phyloP scores from a whole-genome alignment of 2,113 vertebrate genomes.

The Sakesphorus luctuosus region DNA sequence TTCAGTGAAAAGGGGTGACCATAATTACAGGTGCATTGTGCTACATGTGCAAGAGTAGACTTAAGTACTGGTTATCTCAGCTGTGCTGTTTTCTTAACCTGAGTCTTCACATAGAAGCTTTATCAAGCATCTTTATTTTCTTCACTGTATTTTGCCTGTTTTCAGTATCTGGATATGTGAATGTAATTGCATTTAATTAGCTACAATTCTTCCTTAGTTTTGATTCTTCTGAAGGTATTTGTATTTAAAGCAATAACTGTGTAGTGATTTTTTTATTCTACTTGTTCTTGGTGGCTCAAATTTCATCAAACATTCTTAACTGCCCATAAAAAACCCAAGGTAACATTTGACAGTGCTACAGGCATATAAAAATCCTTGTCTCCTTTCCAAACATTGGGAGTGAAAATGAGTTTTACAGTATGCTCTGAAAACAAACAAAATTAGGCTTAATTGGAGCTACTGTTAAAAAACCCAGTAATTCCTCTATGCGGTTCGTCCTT shows the following conservation, averaged over 20 bases:
- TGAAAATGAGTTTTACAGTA: neutral
- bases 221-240: neutral
- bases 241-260: neutral
- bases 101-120: neutral
- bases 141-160: neutral
- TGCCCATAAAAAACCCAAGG: neutral
- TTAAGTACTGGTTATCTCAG: neutral
- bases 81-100: neutral
- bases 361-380: neutral
- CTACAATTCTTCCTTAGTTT: neutral
- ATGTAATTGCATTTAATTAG: neutral
- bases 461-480: neutral
- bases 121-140: neutral
- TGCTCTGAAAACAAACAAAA: neutral
- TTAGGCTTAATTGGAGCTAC: neutral
- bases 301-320: neutral
- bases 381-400: neutral
- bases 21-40: neutral
- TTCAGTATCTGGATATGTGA: neutral
- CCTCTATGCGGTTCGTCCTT: neutral
- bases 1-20: neutral
- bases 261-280: neutral
- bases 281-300: neutral
- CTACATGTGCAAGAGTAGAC: neutral
- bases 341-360: neutral